Evolutionary conservation across 2,888 invertebrate genomes (phyloP).

Genomic region (Agonopterix arenella): DNA sequence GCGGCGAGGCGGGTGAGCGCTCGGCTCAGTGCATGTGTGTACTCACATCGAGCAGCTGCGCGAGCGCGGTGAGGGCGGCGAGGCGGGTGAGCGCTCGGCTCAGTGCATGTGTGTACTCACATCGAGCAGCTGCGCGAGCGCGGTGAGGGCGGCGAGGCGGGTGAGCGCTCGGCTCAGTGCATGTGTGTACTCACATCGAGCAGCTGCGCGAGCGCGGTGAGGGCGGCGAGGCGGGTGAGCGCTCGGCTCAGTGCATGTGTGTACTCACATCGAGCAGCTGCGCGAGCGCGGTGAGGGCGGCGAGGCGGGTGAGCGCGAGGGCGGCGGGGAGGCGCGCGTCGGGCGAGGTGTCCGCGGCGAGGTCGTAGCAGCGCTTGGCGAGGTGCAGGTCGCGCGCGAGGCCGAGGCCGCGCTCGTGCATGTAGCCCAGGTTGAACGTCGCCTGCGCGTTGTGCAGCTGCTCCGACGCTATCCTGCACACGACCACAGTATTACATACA

Average conservation of each 20-base stretch:
- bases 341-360: slow-evolving; percentile 93
- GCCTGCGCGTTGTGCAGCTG: slow-evolving; percentile 98
- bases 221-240: slow-evolving; percentile 83
- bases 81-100: slow-evolving; percentile 84
- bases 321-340: slow-evolving; percentile 97
- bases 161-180: slow-evolving; percentile 85
- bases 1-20: slow-evolving; percentile 89
- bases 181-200: slow-evolving; percentile 2
- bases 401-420: slow-evolving; percentile 98
- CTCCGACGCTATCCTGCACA: slow-evolving; percentile 71
- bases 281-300: slow-evolving; percentile 69
- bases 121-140: slow-evolving; percentile 69
- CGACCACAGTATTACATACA: too few relatives aligned
- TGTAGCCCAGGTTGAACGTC: slow-evolving; percentile 99
- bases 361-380: slow-evolving; percentile 98
- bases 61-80: slow-evolving; percentile 87
- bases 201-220: slow-evolving; percentile 45
- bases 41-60: slow-evolving; percentile 96
- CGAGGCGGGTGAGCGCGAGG: slow-evolving; percentile 90
- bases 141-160: slow-evolving; percentile 95
- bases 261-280: slow-evolving; percentile 5
- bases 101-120: slow-evolving; percentile 76
- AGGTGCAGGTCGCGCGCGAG: slow-evolving; percentile 93
- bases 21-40: too few relatives aligned
- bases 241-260: too few relatives aligned